Conservation (phyloP, 2,888 invertebrate species). For the Deroplatys truncata region DNA sequence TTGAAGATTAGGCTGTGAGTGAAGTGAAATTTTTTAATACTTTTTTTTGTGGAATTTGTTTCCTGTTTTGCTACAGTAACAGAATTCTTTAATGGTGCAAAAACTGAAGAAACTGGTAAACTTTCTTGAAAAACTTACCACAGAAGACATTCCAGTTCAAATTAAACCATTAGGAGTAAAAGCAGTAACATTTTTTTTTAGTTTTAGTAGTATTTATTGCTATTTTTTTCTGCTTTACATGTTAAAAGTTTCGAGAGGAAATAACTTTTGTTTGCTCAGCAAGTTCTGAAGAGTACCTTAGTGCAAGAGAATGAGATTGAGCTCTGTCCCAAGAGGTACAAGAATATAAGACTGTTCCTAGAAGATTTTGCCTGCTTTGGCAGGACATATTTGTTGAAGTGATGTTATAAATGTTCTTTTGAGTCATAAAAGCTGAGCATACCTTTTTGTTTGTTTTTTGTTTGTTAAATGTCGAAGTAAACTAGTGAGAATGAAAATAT, state of each 20-base stretch:
- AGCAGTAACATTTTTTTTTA: neutral
- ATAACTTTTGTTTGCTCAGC: constrained; percentile 3
- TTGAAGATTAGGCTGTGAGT: constrained; percentile 14
- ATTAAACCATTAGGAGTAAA: neutral
- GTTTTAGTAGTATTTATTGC: constrained; percentile 8
- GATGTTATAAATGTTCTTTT: constrained; percentile 1
- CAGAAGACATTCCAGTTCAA: constrained; percentile 1
- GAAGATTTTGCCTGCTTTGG: constrained; percentile 1
- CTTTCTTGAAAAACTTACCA: neutral
- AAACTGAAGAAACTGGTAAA: neutral
- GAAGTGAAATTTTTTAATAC: neutral
- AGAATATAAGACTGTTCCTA: constrained; percentile 15
- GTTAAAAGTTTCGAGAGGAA: neutral
- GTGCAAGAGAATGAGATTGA: neutral
- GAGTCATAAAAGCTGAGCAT: constrained; percentile 1
- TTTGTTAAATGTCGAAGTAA: neutral
- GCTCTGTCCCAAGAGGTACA: neutral
- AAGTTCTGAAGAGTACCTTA: neutral
- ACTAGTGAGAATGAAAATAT: neutral
- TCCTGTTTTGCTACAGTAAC: neutral
- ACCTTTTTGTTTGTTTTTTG: neutral
- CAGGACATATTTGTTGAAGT: neutral
- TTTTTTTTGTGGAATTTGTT: neutral
- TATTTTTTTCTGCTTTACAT: neutral
- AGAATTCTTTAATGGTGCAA: neutral